These are phyloP conservation scores for Pammene aurita DNA, from an alignment of 2,888 invertebrate genomes.

Conservation along the genomic window DNA sequence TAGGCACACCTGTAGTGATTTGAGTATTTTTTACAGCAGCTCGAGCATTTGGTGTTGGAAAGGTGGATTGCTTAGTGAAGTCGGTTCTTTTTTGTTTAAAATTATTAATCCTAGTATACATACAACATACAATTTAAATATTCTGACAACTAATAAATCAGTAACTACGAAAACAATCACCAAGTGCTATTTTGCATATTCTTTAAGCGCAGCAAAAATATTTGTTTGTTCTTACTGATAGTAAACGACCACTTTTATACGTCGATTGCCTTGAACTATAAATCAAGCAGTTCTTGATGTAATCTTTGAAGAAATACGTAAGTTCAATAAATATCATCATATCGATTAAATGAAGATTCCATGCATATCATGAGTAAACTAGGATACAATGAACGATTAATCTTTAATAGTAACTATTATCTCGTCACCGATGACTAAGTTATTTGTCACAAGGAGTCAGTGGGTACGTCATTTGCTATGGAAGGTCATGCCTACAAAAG, in stretches of 20 bases:
- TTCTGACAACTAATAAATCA: too few relatives aligned
- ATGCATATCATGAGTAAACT: constrained; percentile 2
- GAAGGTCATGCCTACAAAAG: constrained; percentile 26
- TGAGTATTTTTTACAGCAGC: too few relatives aligned
- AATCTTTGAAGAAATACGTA: background rate
- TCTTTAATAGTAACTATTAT: background rate
- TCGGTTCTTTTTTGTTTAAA: too few relatives aligned
- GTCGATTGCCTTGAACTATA: background rate
- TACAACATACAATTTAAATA: too few relatives aligned
- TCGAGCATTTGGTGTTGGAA: too few relatives aligned
- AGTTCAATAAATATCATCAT: constrained; percentile 2
- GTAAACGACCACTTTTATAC: background rate
- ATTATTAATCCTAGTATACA: too few relatives aligned
- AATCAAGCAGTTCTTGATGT: background rate
- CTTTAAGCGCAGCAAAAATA: background rate
- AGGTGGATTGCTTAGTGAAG: too few relatives aligned
- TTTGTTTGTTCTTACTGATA: background rate
- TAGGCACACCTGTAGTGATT: too few relatives aligned
- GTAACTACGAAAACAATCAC: too few relatives aligned
- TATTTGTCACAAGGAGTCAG: background rate
- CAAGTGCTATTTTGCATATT: background rate
- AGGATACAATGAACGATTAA: background rate
- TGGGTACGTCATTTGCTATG: constrained; percentile 26
- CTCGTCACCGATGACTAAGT: constrained; percentile 32
- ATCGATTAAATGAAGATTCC: constrained; percentile 8